Evolutionary conservation across 2,888 invertebrate genomes (phyloP).

Genomic region (Epsilonema sp.): DNA sequence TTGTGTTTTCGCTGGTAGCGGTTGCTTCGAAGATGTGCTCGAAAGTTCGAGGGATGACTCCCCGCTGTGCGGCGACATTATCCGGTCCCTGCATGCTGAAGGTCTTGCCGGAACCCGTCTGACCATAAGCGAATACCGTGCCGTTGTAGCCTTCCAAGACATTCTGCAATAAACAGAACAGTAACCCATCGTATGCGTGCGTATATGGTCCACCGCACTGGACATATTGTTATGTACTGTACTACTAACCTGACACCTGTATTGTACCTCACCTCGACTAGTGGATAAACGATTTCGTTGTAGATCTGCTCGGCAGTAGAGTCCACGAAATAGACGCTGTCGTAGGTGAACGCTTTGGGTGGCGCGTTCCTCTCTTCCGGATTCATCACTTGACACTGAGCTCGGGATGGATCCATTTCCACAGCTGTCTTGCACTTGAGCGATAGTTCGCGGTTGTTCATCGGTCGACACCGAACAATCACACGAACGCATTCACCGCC

Average conservation of each 20-base stretch:
- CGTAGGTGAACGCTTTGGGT: constrained; percentile 55
- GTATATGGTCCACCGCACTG: too few species aligned
- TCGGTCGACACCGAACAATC: constrained; percentile 63
- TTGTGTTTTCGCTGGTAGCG: constrained; percentile 46
- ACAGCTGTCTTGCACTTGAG: constrained; percentile 44
- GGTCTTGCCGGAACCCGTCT: constrained; percentile 75
- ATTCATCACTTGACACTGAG: constrained; percentile 42
- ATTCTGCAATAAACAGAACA: too few species aligned
- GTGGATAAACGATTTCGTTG: constrained; percentile 60
- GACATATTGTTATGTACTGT: too few species aligned
- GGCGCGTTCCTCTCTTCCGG: constrained; percentile 42
- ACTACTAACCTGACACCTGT: too few species aligned
- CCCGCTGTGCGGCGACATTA: constrained; percentile 30
- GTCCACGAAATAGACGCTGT: constrained; percentile 55
- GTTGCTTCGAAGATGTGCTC: constrained; percentile 65
- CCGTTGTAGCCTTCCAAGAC: constrained; percentile 77
- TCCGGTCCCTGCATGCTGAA: constrained; percentile 63
- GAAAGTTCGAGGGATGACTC: constrained; percentile 40
- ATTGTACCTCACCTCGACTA: constrained; percentile 50
- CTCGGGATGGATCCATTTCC: constrained; percentile 27
- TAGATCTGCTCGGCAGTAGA: constrained; percentile 65
- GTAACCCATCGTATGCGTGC: too few species aligned
- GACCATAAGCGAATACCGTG: constrained; percentile 77
- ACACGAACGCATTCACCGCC: constrained; percentile 63
- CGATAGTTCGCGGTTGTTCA: constrained; percentile 52